Evolutionary conservation across 2,888 invertebrate genomes (phyloP), one percentile per base, ranked within the genome.

Genomic region (Teleogryllus oceanicus): DNA sequence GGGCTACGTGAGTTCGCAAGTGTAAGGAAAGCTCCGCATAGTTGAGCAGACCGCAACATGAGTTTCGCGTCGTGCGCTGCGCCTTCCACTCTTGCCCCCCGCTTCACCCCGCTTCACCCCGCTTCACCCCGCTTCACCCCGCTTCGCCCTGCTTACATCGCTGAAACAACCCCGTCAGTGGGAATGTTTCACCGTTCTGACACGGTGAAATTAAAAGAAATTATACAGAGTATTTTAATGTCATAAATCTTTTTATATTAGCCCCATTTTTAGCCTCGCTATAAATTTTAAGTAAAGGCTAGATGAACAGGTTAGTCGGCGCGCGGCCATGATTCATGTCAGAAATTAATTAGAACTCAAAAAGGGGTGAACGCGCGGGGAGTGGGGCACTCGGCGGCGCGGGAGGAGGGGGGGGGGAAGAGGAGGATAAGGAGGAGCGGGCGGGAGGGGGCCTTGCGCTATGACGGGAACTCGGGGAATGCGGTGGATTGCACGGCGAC

Each of bases 181-280:
- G 62, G 62, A 62, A 62, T 62, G 62, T 62, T 62, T n/a, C 62
- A 62, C 16, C 62, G 13, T 62, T 62, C 62, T 62, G 62, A 62
- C 62, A 62, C n/a, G 62, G 62, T 62, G 62, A 62, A 62, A 62
- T 62, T 62, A 62, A 62, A 62, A 62, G 62, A 62, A 62, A 62
- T 62, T 62, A 62, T 62, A 62, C 62, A 62, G 62, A 62, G 62
- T 62, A 62, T 62, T 62, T 62, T 62, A 62, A 62, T 62, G 85
- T 84, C 83, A 84, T 86, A 86, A 86, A 86, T 86, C 86, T 86
- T 85, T 85, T 85, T 85, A 86, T 85, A 86, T 85, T 86, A 86
- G 85, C 85, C 62, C 62, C 62, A 84, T 85, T 86, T 85, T 85
- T 85, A 84, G 84, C 84, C 79, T 76, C 76, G 84, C 84, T 84